Evolutionary conservation across 2,113 vertebrate genomes (phyloP).

Genomic region (Halichoerus grypus): DNA sequence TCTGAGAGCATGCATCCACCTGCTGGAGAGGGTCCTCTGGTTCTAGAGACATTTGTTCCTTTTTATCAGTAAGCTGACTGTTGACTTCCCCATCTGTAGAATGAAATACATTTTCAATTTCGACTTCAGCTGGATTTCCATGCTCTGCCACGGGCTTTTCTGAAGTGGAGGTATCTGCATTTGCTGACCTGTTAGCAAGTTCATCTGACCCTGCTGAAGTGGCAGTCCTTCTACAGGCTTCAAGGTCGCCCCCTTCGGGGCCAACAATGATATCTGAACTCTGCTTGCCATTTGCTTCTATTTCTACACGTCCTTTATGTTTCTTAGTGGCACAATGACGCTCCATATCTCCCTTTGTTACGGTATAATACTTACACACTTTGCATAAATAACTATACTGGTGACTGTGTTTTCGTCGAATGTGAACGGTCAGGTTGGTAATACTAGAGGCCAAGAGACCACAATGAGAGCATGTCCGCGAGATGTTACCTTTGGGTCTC

Average conservation of each 20-base stretch:
- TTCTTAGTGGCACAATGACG: constrained; percentile 98
- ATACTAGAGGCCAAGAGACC: constrained; percentile 96
- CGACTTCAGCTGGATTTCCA: constrained; percentile 66
- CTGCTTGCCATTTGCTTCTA: constrained; percentile 86
- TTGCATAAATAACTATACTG: constrained; percentile 97
- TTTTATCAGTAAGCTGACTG: constrained; percentile 58
- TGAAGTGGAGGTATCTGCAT: constrained; percentile 58
- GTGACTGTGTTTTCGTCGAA: constrained; percentile 97
- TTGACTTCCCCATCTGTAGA: constrained; percentile 68
- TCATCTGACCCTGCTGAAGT: constrained; percentile 62
- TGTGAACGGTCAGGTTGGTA: constrained; percentile 96
- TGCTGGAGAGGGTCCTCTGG: constrained; percentile 70
- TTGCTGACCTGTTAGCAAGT: constrained; percentile 53
- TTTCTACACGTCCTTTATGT: constrained; percentile 92
- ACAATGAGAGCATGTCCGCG: constrained; percentile 94
- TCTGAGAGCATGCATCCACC: constrained; percentile 76
- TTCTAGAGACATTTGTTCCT: constrained; percentile 64
- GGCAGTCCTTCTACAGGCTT: constrained; percentile 75
- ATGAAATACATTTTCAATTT: constrained; percentile 64
- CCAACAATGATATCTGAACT: constrained; percentile 83
- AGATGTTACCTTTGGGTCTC: constrained; percentile 89
- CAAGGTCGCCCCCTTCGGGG: constrained; percentile 84
- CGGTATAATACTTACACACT: constrained; percentile 97
- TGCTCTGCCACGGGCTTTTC: constrained; percentile 74
- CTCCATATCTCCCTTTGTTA: constrained; percentile 99